Percentiles rank a stretch among this genome's conserved stretches.
Evolutionary conservation across 2,888 invertebrate genomes (phyloP).

Genomic region (Hipparchia semele): DNA sequence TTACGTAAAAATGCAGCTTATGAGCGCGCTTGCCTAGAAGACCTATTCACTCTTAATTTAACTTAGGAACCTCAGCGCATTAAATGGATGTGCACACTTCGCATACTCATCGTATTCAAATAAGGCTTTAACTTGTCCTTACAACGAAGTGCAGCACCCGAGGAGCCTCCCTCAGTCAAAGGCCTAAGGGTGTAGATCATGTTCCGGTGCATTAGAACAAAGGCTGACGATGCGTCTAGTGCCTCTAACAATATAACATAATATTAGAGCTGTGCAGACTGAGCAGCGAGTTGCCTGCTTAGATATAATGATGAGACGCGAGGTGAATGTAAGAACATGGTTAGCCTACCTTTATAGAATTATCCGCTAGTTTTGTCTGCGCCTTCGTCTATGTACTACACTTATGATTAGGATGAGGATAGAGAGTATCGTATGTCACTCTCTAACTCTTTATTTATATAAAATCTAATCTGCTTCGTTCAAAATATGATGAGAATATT

Average conservation of each 20-base stretch:
- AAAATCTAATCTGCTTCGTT: too few species aligned
- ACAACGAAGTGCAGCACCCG: conserved; percentile 24
- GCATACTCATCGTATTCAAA: conserved; percentile 25
- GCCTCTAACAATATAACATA: conserved; percentile 14
- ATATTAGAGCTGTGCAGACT: conserved; percentile 10
- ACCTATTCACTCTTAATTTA: too few species aligned
- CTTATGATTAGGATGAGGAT: too few species aligned
- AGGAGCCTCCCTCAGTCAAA: conserved; percentile 22
- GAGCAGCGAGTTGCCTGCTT: conserved; percentile 3
- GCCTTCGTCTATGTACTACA: too few species aligned
- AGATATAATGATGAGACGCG: conserved; percentile 3
- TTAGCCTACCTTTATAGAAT: neutral
- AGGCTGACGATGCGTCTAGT: conserved; percentile 19
- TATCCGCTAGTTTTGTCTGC: too few species aligned
- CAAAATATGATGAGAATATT: too few species aligned
- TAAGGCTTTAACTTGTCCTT: conserved; percentile 28
- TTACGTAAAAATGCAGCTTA: too few species aligned
- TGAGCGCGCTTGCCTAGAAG: too few species aligned
- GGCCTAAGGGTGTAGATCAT: conserved; percentile 28
- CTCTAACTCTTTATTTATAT: too few species aligned
- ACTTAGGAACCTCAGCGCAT: neutral
- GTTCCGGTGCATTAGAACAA: conserved; percentile 23
- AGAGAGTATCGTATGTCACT: too few species aligned
- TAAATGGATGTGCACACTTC: conserved; percentile 3
- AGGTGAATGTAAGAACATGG: neutral